Conservation (phyloP, 1,140 invertebrate species). For the Potamilus streckersoni region DNA sequence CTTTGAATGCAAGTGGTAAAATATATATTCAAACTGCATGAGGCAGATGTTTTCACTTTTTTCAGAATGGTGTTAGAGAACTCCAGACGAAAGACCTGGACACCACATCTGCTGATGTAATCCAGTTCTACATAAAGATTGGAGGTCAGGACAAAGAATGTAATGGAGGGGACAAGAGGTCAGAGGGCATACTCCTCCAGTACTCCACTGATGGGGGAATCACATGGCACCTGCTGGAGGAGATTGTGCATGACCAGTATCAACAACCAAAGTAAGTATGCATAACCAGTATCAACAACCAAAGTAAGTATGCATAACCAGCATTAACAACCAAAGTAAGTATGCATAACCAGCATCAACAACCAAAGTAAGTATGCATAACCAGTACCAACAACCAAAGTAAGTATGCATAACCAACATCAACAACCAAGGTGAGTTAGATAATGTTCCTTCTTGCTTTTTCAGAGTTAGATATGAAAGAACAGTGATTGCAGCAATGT, state of each 20-base stretch:
- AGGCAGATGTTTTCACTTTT: background rate
- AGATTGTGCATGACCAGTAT: constrained; percentile 48
- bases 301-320: constrained; percentile 30
- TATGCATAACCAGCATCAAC: constrained; percentile 20
- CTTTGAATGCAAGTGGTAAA: background rate
- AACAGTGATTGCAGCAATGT: no score
- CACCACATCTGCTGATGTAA: constrained; percentile 51
- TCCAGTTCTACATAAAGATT: constrained; percentile 62
- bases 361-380: constrained; percentile 38
- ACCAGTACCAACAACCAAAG: no score
- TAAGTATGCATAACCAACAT: constrained; percentile 40
- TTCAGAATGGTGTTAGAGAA: constrained; percentile 56
- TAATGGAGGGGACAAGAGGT: constrained; percentile 48
- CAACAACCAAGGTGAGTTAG: constrained; percentile 40
- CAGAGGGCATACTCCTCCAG: constrained; percentile 60
- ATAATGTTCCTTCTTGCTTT: no score
- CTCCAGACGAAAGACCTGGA: constrained; percentile 57
- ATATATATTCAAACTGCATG: background rate
- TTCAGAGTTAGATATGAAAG: no score
- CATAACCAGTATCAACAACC: constrained; percentile 31
- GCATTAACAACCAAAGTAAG: constrained; percentile 46
- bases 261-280: constrained; percentile 42
- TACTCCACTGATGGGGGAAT: constrained; percentile 66
- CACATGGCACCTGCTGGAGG: constrained; percentile 64
- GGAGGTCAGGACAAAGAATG: constrained; percentile 52